Evolutionary conservation across 2,888 invertebrate species (phyloP), one percentile per base, ranked within the genome.

Genomic region (Noctua janthina): DNA sequence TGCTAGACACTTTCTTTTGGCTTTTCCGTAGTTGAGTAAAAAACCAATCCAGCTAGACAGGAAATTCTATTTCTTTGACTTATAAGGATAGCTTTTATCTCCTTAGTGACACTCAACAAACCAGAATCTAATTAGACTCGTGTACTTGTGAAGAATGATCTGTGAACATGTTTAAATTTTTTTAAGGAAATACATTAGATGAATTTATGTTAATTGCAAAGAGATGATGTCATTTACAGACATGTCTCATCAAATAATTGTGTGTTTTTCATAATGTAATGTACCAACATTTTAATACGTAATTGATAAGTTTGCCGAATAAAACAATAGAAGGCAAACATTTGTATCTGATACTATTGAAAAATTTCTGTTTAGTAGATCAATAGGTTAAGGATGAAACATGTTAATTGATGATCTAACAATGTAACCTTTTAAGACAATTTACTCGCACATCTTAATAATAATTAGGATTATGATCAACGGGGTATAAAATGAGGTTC

Each of bases 161-260:
- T 43, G 13, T 46, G 54, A 46, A 23, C 7, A 17, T 46, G 64
- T 66, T 54, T 29, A 23, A 29, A 29, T 54, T 79, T 66, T 43
- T n/a, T 17, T 35, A 43, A 15, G 20, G 23, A 35, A 35, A 51
- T 39, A 39, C 15, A 15, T 64, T 35, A 15, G 35, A 17, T 29
- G 13, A 72, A 49, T 23, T 67, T 51, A 71, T 84, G 46, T 20
- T 20, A 75, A 68, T 67, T 59, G 11, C 23, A 62, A 62, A 78
- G 51, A 67, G 76, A 85, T 83, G 83, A 86, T 68, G 51, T 83
- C 76, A 86, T 75, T 54, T 73, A 74, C 17, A 69, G 67, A 76
- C 20, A n/a, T 51, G 43, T 72, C 29, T 51, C 23, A 72, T 7
- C 20, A 35, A 51, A 75, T 75, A 72, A 64, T 68, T 54, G 49